phyloP scores from a whole-genome alignment of 2,113 vertebrate genomes.

The Piaya cayana region DNA sequence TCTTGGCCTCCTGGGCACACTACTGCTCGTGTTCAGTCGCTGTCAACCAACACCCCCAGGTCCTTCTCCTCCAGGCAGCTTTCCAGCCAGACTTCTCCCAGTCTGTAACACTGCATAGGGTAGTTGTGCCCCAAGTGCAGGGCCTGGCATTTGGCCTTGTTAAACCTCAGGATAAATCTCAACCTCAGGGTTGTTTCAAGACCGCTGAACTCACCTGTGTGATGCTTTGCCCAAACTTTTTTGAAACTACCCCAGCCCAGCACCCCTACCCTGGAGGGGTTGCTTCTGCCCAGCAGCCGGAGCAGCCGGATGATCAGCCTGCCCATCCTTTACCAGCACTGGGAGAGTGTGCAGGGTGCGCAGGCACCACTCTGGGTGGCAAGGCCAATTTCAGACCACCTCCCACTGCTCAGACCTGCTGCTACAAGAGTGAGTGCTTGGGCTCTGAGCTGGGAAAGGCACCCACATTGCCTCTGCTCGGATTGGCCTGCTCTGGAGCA shows the following conservation, averaged over 20 bases:
- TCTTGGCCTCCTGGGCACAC: too few species aligned
- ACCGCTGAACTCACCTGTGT: not conserved
- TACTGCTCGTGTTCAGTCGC: too few species aligned
- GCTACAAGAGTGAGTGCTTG: not conserved
- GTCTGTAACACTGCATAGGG: too few species aligned
- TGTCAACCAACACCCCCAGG: too few species aligned
- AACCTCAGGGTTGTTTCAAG: not conserved
- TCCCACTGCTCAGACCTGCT: not conserved
- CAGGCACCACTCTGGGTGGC: not conserved
- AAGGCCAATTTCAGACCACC: not conserved
- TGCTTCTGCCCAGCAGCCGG: not conserved
- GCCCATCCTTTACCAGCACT: too few species aligned
- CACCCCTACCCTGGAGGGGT: not conserved
- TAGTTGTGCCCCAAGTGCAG: too few species aligned
- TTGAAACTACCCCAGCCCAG: not conserved
- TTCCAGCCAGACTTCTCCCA: too few species aligned
- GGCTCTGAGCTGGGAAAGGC: not conserved
- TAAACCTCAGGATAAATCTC: too few species aligned
- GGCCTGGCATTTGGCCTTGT: too few species aligned
- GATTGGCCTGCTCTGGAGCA: not conserved
- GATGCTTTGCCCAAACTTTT: not conserved
- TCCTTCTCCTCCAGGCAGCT: too few species aligned
- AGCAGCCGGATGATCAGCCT: not conserved
- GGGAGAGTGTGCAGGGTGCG: not conserved
- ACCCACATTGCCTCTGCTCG: not conserved